Base-by-base conservation (phyloP, 2,797 vertebrate genomes). In the Sebastes hubbsi region DNA sequence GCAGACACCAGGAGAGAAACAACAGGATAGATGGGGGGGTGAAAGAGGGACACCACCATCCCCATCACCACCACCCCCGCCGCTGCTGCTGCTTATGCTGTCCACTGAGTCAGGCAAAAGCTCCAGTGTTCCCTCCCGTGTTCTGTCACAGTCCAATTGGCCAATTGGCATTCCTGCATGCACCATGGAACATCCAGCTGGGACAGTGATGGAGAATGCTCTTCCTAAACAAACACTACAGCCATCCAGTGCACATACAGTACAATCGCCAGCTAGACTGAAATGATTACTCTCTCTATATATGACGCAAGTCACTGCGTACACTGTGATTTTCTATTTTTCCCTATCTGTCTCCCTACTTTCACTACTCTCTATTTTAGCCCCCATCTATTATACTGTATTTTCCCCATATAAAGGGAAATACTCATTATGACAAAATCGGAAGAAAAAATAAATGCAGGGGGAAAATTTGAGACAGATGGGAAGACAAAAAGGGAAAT, bases 171-270 rank as follows among this genome's bases (percentile, higher is more conserved):
- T 80, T 83, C 77, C 82, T 62, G 65, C 54, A 72, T 68, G 82
- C 66, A 78, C 71, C 66, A 60, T 20, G 29, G 49, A 78, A 75
- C 79, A 82, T 87, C 84, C 89, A 91, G 85, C 90, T 82, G 84
- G 81, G 81, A 79, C 72, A 72, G 68, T 1, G 3, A 75, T 24
- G 77, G 72, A 56, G 65, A 68, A 65, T 56, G 29, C 62, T 78
- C 24, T 63, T 66, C 61, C 71, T 54, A 71, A 62, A 74, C 64
- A 82, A 84, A 80, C 72, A 83, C 6, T 59, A 4, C 56, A 89
- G 61, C 34, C 46, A 38, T 73, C 59, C 65, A 75, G 49, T 46
- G 61, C 75, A 76, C 68, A 77, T 38, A 75, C 68, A 75, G 30
- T 22, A 72, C 72, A 79, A 80, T 36, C 52, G 54, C 29, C 36